These are phyloP conservation scores for Caenorhabditis remanei DNA, from an alignment of 1,140 invertebrate genomes.

Conservation along the genomic window DNA sequence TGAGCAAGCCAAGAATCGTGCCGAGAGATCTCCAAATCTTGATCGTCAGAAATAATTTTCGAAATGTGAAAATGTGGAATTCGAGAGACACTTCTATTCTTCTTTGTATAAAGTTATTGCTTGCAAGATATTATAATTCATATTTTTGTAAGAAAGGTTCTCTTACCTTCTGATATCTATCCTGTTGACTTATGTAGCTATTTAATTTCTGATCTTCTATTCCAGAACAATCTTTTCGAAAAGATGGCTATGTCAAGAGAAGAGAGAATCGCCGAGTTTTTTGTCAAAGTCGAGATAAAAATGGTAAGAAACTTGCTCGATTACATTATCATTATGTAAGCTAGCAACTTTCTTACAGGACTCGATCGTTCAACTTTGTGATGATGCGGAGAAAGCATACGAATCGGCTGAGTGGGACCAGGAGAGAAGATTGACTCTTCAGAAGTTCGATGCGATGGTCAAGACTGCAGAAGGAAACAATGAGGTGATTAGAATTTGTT, in stretches of 20 bases:
- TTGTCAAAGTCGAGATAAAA: constrained; percentile 20
- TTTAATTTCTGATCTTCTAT: background rate
- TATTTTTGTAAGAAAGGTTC: background rate
- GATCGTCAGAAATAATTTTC: too few species aligned
- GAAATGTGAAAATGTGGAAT: too few species aligned
- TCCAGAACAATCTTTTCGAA: background rate
- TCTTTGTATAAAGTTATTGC: too few species aligned
- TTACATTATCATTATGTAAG: background rate
- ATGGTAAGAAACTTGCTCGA: background rate
- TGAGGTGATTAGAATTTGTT: too few species aligned
- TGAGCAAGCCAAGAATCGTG: too few species aligned
- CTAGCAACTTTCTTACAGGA: background rate
- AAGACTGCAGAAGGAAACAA: background rate
- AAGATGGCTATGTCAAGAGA: background rate
- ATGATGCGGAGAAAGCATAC: background rate
- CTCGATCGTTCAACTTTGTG: background rate
- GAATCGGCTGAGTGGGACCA: background rate
- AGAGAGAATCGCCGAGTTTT: constrained; percentile 1
- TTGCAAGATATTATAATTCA: too few species aligned
- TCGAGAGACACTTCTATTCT: too few species aligned
- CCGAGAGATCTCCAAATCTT: too few species aligned
- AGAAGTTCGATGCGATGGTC: background rate
- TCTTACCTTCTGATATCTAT: background rate
- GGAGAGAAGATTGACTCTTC: background rate
- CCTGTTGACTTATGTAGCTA: too few species aligned